Percentiles rank a stretch among this genome's conserved stretches.
phyloP scores from a whole-genome alignment of 2,113 vertebrate species.

The Oreochromis tanganicae region DNA sequence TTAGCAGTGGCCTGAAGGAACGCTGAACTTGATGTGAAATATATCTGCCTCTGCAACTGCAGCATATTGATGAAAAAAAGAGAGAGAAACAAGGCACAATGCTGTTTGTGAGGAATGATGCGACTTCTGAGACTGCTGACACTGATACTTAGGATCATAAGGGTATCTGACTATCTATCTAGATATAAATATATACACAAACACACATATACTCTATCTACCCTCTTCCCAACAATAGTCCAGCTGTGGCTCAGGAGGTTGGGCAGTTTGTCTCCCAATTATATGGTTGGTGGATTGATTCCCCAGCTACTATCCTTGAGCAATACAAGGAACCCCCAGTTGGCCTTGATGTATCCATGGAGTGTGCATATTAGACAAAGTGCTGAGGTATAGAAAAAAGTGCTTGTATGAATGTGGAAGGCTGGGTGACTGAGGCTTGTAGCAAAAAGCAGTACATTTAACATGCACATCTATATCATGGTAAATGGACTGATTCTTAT shows the following conservation, averaged over 20 bases:
- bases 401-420: background rate
- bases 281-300: background rate
- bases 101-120: background rate
- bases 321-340: background rate
- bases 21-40: background rate
- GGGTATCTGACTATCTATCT: background rate
- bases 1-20: background rate
- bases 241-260: background rate
- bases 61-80: background rate
- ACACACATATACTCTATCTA: background rate
- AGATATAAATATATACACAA: background rate
- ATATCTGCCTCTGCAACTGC: background rate
- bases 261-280: background rate
- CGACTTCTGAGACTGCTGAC: background rate
- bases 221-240: background rate
- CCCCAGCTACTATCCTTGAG: background rate
- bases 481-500: background rate
- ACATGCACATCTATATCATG: background rate
- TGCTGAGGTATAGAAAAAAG: background rate
- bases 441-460: background rate
- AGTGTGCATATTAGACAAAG: background rate
- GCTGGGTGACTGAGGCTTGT: background rate
- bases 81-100: background rate
- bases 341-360: background rate
- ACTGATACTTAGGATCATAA: background rate